These are phyloP conservation scores for Drosophila funebris DNA, from an alignment of 1,140 invertebrate genomes.

Conservation along the genomic window DNA sequence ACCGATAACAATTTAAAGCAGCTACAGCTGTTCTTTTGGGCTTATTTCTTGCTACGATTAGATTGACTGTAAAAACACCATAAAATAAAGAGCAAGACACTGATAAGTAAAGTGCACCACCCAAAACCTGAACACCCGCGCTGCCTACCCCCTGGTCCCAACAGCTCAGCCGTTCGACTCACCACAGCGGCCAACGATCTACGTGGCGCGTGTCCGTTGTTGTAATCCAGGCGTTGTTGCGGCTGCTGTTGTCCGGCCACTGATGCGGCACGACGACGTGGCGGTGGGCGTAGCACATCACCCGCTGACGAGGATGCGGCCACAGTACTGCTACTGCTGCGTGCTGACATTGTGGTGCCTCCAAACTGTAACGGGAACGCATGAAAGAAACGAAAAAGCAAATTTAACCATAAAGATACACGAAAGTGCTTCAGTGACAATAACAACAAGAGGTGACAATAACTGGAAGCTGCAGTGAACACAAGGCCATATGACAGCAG, in stretches of 20 bases:
- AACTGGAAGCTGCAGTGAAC: constrained; percentile 39
- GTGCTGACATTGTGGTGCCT: constrained; percentile 56
- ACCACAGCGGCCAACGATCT: constrained; percentile 76
- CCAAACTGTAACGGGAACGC: constrained; percentile 7
- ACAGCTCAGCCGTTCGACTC: constrained; percentile 26
- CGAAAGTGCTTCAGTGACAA: constrained; percentile 28
- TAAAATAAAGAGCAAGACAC: constrained; percentile 19
- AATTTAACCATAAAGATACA: constrained; percentile 63
- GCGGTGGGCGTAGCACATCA: constrained; percentile 73
- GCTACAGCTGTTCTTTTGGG: constrained; percentile 26
- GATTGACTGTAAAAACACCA: constrained; percentile 53
- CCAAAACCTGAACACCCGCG: not conserved
- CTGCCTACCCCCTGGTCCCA: not conserved
- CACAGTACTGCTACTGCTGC: constrained; percentile 40
- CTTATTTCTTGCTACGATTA: constrained; percentile 43
- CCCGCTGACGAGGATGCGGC: constrained; percentile 41
- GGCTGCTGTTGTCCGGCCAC: constrained; percentile 73
- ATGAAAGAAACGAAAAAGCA: constrained; percentile 61
- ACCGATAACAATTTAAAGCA: not conserved
- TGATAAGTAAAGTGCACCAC: not conserved
- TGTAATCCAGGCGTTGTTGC: constrained; percentile 62
- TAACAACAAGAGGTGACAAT: constrained; percentile 35
- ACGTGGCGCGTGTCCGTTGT: constrained; percentile 72
- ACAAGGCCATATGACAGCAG: constrained; percentile 57
- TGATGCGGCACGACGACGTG: constrained; percentile 73